A percentile compares a stretch with the other conserved stretches of the same genome.
Conservation (phyloP, 2,888 invertebrate species). For the Machimus rusticus region DNA sequence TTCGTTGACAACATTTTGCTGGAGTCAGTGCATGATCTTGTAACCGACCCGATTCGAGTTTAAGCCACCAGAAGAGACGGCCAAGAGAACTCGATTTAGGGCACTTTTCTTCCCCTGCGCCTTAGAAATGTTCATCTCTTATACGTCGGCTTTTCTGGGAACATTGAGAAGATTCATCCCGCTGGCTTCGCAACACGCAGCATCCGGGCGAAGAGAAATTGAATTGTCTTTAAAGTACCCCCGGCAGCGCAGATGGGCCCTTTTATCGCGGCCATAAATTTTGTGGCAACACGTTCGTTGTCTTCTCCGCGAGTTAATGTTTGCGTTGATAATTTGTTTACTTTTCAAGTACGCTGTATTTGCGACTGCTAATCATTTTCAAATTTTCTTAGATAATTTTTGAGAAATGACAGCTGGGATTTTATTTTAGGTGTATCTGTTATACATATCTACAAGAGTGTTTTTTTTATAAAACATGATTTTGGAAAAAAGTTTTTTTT, state of each 20-base stretch:
- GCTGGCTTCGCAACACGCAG: background rate
- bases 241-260: background rate
- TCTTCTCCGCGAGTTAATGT: background rate
- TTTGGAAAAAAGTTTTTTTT: background rate
- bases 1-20: background rate
- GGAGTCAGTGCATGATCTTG: background rate
- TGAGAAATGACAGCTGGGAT: background rate
- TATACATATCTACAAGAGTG: background rate
- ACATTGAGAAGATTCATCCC: background rate
- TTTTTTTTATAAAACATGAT: background rate
- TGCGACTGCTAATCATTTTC: background rate
- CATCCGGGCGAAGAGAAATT: background rate
- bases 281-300: background rate
- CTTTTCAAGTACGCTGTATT: background rate
- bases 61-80: background rate
- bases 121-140: background rate
- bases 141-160: background rate
- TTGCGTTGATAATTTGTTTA: background rate
- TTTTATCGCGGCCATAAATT: background rate
- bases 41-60: background rate
- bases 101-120: background rate
- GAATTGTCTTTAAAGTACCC: background rate
- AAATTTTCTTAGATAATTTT: background rate
- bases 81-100: background rate
- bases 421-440: background rate